Evolutionary conservation across 92 coral and sea anemone genomes (phyloP).

Genomic region (Pocillopora meandrina): DNA sequence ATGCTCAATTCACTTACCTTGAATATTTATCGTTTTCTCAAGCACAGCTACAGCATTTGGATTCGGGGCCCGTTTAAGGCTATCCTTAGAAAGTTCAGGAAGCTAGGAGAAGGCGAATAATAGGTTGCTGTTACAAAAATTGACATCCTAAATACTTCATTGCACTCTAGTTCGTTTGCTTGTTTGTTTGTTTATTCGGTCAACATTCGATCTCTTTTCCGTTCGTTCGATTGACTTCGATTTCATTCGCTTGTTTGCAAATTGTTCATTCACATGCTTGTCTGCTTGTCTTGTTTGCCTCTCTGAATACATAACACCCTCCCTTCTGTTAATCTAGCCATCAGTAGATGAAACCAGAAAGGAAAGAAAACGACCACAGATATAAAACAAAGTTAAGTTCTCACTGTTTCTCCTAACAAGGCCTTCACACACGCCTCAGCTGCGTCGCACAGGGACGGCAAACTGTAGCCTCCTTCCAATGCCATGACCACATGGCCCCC

Average conservation of each 20-base stretch:
- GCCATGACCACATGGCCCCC: conserved; percentile 94
- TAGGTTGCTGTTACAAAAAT: neutral
- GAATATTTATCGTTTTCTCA: conserved; percentile 86
- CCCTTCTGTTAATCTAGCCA: too few species aligned
- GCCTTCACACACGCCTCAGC: conserved; percentile 96
- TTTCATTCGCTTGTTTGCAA: too few species aligned
- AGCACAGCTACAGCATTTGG: conserved; percentile 89
- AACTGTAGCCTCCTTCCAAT: conserved; percentile 96
- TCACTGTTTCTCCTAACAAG: conserved; percentile 84
- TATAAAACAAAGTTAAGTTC: neutral
- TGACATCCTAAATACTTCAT: too few species aligned
- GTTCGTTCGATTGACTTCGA: too few species aligned
- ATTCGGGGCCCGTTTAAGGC: conserved; percentile 86
- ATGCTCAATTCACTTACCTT: conserved; percentile 39
- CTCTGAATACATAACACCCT: too few species aligned
- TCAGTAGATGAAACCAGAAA: neutral
- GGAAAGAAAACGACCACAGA: neutral
- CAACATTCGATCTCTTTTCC: too few species aligned
- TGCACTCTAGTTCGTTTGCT: too few species aligned
- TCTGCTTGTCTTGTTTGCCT: too few species aligned
- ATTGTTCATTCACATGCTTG: too few species aligned
- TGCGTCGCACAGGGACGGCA: conserved; percentile 95
- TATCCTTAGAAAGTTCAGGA: conserved; percentile 88
- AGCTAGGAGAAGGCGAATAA: conserved; percentile 46
- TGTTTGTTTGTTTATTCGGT: too few species aligned